A percentile compares a stretch with the other conserved stretches of the same genome.
phyloP scores from a whole-genome alignment of 2,797 vertebrate species.

The Ptychadena robeensis region DNA sequence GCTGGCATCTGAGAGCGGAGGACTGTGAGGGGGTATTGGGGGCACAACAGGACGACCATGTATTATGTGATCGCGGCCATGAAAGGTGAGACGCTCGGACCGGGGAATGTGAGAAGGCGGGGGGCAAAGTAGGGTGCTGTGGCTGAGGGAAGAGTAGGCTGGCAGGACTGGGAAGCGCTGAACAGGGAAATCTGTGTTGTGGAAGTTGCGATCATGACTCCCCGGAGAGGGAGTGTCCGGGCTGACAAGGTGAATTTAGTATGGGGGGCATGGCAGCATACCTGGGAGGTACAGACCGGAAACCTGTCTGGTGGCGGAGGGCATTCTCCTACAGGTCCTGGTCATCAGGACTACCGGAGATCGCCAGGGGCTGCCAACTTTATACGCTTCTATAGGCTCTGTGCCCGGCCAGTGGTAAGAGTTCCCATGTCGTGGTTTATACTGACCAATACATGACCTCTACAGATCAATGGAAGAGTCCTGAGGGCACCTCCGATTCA shows the following conservation, averaged over 20 bases:
- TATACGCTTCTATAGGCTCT: too few species aligned
- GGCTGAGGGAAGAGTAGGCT: background rate
- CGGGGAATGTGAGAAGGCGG: background rate
- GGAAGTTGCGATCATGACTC: background rate
- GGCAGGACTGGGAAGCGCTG: background rate
- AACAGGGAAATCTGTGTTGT: background rate
- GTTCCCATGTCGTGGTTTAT: too few species aligned
- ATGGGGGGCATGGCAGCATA: too few species aligned
- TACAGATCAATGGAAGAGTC: too few species aligned
- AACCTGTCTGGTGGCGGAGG: too few species aligned
- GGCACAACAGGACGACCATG: conserved; percentile 52
- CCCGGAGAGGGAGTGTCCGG: conserved; percentile 14
- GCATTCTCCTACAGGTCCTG: too few species aligned
- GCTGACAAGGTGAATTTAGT: background rate
- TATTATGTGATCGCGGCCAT: conserved; percentile 62
- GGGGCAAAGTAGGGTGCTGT: background rate
- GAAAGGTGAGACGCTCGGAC: conserved; percentile 48
- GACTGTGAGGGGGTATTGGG: conserved; percentile 31
- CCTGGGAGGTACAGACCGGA: too few species aligned
- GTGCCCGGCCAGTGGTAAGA: too few species aligned
- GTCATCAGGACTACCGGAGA: too few species aligned
- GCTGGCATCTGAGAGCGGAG: conserved; percentile 37
- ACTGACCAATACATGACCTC: too few species aligned
- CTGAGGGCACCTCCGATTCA: too few species aligned
- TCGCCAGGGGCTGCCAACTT: too few species aligned